A percentile compares a stretch with the other conserved stretches of the same genome.
Conservation (phyloP, 1,140 invertebrate species). For the Colletes latitarsis region DNA sequence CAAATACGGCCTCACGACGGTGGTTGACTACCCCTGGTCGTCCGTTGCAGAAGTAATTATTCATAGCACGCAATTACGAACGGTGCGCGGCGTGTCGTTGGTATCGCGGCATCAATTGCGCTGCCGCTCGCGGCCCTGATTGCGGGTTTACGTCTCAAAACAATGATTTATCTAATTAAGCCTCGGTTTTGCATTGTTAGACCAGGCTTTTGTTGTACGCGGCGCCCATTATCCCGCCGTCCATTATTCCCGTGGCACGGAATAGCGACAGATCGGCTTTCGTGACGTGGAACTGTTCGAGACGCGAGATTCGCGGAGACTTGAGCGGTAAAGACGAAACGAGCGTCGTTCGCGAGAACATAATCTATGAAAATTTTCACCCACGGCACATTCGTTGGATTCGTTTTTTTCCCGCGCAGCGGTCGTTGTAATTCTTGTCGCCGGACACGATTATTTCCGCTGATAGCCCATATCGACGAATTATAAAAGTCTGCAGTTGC, state of each 20-base stretch:
- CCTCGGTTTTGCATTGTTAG: constrained; percentile 73
- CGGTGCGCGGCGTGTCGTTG: constrained; percentile 60
- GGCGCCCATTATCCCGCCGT: constrained; percentile 51
- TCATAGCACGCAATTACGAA: constrained; percentile 77
- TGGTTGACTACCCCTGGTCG: constrained; percentile 62
- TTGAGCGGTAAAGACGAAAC: neutral
- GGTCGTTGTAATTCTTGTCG: neutral
- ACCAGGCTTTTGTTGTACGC: constrained; percentile 58
- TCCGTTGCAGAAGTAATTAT: constrained; percentile 73
- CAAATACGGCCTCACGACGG: constrained; percentile 2
- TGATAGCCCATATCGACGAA: neutral
- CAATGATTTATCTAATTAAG: constrained; percentile 79
- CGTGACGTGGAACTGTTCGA: constrained; percentile 19
- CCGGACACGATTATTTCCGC: neutral
- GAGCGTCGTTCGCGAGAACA: no score
- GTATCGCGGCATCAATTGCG: constrained; percentile 74
- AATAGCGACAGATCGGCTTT: constrained; percentile 60
- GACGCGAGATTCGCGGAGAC: neutral
- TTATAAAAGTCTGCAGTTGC: no score
- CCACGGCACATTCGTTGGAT: no score
- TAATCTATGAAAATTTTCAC: neutral
- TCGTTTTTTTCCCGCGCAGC: neutral
- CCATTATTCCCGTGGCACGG: constrained; percentile 57
- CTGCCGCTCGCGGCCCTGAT: constrained; percentile 69
- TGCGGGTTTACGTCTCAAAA: constrained; percentile 75